Conservation (phyloP, 2,888 invertebrate species). For the Osmoderma eremita region DNA sequence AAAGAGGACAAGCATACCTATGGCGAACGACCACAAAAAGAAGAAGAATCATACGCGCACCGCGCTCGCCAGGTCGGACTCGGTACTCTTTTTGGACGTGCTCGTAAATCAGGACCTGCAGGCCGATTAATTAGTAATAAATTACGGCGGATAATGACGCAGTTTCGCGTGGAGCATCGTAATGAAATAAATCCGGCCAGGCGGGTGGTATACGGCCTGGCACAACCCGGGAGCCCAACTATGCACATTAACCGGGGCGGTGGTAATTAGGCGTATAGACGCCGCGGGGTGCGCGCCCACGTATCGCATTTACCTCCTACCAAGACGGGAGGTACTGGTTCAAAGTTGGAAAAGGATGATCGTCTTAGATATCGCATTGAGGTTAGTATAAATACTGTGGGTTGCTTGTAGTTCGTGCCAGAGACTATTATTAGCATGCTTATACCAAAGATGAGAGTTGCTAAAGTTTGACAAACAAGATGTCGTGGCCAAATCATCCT, state of each 20-base stretch:
- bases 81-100: constrained; percentile 37
- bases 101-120: constrained; percentile 47
- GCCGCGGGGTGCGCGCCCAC: constrained; percentile 52
- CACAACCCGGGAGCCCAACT: constrained; percentile 50
- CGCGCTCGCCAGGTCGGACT: background rate
- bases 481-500: too few relatives aligned
- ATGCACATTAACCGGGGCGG: constrained; percentile 51
- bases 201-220: constrained; percentile 47
- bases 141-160: constrained; percentile 55
- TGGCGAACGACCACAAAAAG: background rate
- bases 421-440: too few relatives aligned
- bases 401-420: too few relatives aligned
- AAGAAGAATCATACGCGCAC: background rate
- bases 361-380: too few relatives aligned
- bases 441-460: too few relatives aligned
- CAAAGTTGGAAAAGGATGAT: too few relatives aligned
- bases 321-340: too few relatives aligned
- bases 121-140: constrained; percentile 57
- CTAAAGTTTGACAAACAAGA: too few relatives aligned
- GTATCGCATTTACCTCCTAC: constrained; percentile 7
- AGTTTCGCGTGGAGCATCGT: constrained; percentile 53
- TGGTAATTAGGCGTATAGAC: constrained; percentile 53
- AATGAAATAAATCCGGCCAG: constrained; percentile 56
- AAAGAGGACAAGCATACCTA: background rate
- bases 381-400: too few relatives aligned